Base-by-base conservation (phyloP, 2,888 invertebrate species). In the Tridacna crocea region DNA sequence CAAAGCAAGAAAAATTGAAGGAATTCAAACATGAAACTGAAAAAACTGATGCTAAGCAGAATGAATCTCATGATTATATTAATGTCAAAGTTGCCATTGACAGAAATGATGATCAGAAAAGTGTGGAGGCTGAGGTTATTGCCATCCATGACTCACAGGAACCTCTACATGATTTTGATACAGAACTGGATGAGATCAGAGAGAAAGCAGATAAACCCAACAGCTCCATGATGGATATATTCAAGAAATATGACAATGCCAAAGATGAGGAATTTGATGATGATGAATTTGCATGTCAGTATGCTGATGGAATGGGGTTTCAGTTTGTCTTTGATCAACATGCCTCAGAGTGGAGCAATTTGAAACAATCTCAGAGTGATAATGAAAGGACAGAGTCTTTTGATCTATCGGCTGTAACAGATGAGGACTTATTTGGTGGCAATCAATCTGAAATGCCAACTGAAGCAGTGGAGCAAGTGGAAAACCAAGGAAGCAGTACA, bases 201-300 rank as follows among this genome's bases (percentile, higher is more conserved):
- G 27, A 70, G 46, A 84, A 83, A 47, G 80, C 72, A 17, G 47
- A 17, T 0, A 84, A 81, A 51, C 68, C 65, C 10, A 58, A 75
- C 60, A 77, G 80, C 24, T 73, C 72, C 0, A 66, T 83, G 77
- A 80, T 72, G 66, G 78, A 66, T n/a, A 75, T 83, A 12, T 83
- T 83, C 51, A 66, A 80, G 17, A 77, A 51, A 24, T 83, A 77
- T 70, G 73, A 79, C 51, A 47, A 60, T 13, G 26, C 46, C 10
- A 73, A 72, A 27, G 60, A 73, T 63, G 74, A 79, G 47, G 66
- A 58, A 46, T 19, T 55, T 63, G 55, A 72, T 48, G 61, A 70
- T 27, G 17, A 6, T 12, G 68, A 70, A 22, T 58, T 58, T 68
- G 46, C 13, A 0, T 27, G 58, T 11, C 58, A 58, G 8, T 46